Base-by-base conservation (phyloP, 2,888 invertebrate genomes). In the Platycheirus rosarum region DNA sequence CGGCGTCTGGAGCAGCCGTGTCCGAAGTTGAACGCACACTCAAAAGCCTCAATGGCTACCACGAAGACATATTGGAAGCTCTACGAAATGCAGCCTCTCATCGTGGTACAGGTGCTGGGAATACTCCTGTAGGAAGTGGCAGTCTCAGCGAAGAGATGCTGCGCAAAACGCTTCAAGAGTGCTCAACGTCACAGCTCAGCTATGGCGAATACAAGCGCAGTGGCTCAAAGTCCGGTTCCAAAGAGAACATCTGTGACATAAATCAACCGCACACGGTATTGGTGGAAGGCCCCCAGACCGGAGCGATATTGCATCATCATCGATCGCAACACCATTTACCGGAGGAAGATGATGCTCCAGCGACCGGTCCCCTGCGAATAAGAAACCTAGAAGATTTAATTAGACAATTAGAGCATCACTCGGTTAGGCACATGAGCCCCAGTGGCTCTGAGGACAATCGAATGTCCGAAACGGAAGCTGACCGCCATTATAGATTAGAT, bases 11-110 rank as follows among this genome's bases (percentile, higher is more conserved):
- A 68, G 92, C 91, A 11, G 92, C 94, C 14, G 94, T 94, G 79
- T 94, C 95, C 1, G 95, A 95, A 86, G 95, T 96, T 89, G 96
- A 97, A 88, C 93, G 96, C 86, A 97, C 96, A 55, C 92, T 97
- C n/a, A 95, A 96, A 92, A 95, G 95, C 78, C 92, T 97, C 46
- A 97, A 97, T 89, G 97, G 97, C 44, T 97, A 97, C 91, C 97
- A 97, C 90, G 97, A 97, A 88, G 96, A 97, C 88, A 95, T 97
- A 87, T 92, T 97, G 86, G 96, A 96, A 89, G 97, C 97, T n/a
- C 91, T 97, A 86, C 94, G 96, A 86, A 95, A 94, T 85, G 97
- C 97, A 9, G 96, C 96, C 20, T 92, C 91, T 44, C 95, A 95
- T 88, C 93, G 95, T 13, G 91, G 94, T 89, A 89, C 94, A 87